Percentiles rank a stretch among this genome's conserved stretches.
Conservation (phyloP, 1,140 invertebrate species). For the Centruroides sculpturatus region DNA sequence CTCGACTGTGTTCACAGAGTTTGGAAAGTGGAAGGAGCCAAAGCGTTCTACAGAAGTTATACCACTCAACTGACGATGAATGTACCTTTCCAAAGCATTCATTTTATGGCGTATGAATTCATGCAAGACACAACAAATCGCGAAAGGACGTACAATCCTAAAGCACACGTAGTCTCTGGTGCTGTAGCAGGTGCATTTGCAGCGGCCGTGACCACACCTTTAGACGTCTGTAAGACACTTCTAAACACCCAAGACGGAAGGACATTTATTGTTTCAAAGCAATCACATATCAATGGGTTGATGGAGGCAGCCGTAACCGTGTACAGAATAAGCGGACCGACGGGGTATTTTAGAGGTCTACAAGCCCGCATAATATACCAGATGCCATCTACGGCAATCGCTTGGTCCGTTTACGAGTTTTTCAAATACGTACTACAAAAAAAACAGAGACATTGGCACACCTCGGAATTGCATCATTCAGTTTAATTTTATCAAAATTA, state of each 20-base stretch:
- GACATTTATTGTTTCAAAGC: slow-evolving; percentile 24
- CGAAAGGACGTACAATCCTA: slow-evolving; percentile 70
- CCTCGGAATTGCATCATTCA: too few relatives aligned
- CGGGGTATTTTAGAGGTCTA: slow-evolving; percentile 71
- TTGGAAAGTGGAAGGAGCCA: slow-evolving; percentile 66
- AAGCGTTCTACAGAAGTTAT: slow-evolving; percentile 93
- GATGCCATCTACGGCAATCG: slow-evolving; percentile 96
- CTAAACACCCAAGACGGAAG: slow-evolving; percentile 81
- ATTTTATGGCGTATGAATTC: slow-evolving; percentile 91
- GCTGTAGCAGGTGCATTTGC: slow-evolving; percentile 83
- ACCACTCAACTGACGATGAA: slow-evolving; percentile 95
- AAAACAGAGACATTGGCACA: too few relatives aligned
- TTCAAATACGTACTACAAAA: slow-evolving; percentile 38
- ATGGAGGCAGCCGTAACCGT: slow-evolving; percentile 52
- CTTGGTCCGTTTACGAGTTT: slow-evolving; percentile 89
- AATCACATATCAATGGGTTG: slow-evolving; percentile 44
- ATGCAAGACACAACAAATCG: slow-evolving; percentile 67
- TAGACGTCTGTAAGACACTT: slow-evolving; percentile 97
- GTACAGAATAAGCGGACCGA: slow-evolving; percentile 53
- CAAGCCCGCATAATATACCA: slow-evolving; percentile 84
- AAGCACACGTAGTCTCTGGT: slow-evolving; percentile 74
- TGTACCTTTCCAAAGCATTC: slow-evolving; percentile 89
- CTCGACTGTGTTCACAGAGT: slow-evolving; percentile 61
- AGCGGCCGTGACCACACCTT: slow-evolving; percentile 87
- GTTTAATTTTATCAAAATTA: too few relatives aligned